Percentiles rank a stretch among this genome's conserved stretches.
These are phyloP conservation scores for Drosophila demipolita DNA, from an alignment of 2,888 invertebrate genomes.

Conservation along the genomic window DNA sequence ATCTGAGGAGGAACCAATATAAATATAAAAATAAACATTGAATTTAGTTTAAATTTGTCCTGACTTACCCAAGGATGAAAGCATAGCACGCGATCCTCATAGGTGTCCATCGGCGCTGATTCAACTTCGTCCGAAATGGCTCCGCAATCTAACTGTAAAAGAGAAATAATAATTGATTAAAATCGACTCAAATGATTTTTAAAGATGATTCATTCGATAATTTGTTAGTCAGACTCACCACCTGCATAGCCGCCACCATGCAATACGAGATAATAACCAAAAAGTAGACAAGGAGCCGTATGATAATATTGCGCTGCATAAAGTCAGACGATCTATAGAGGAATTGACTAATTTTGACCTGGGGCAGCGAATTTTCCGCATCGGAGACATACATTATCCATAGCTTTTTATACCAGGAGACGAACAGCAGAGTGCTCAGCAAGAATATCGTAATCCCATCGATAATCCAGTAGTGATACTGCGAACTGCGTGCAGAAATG, in stretches of 20 bases:
- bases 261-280: conserved; percentile 88
- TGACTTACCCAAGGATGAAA: conserved; percentile 84
- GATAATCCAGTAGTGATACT: conserved; percentile 85
- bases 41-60: neutral
- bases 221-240: conserved; percentile 43
- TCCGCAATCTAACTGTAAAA: conserved; percentile 45
- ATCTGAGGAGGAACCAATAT: conserved; percentile 70
- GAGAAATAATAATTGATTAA: neutral
- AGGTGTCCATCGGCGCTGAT: neutral
- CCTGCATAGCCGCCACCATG: conserved; percentile 83
- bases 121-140: conserved; percentile 40
- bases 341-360: conserved; percentile 86
- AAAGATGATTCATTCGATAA: neutral
- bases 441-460: conserved; percentile 85
- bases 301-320: conserved; percentile 88
- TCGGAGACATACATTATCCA: conserved; percentile 86
- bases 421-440: conserved; percentile 88
- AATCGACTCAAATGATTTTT: neutral
- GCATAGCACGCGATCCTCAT: conserved; percentile 66
- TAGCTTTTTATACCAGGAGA: conserved; percentile 91
- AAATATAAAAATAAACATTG: too few relatives aligned
- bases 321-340: conserved; percentile 88
- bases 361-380: conserved; percentile 84
- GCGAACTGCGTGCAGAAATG: conserved; percentile 23
- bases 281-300: conserved; percentile 89